A percentile compares a stretch with the other conserved stretches of the same genome.
Conservation (phyloP, 2,888 invertebrate genomes). For the Pyrochroa serraticornis region DNA sequence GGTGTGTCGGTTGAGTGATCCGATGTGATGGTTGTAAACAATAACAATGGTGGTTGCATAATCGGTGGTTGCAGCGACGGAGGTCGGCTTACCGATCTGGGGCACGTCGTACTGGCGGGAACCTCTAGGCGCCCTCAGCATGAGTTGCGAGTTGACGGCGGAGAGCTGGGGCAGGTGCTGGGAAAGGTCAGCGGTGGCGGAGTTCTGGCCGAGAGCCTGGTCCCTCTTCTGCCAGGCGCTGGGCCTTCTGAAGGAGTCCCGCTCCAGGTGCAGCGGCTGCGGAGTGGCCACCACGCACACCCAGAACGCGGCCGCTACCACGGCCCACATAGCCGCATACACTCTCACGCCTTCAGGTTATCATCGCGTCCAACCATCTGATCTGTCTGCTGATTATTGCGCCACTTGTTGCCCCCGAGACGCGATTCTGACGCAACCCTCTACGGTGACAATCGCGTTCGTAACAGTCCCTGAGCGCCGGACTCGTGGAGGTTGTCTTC, state of each 20-base stretch:
- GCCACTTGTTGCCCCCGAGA: constrained; percentile 50
- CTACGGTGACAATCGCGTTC: neutral
- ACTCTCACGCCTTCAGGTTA: constrained; percentile 51
- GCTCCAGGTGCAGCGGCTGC: constrained; percentile 54
- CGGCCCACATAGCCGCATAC: constrained; percentile 55
- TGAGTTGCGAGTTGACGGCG: constrained; percentile 65
- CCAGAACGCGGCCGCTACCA: constrained; percentile 54
- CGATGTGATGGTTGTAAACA: too few relatives aligned
- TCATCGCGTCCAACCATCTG: constrained; percentile 52
- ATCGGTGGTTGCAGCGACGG: neutral
- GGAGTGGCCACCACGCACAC: constrained; percentile 57
- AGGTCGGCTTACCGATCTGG: constrained; percentile 71
- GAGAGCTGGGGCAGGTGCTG: constrained; percentile 56
- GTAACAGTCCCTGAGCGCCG: constrained; percentile 1
- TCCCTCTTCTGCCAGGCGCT: constrained; percentile 47
- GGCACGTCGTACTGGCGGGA: constrained; percentile 84
- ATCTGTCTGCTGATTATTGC: constrained; percentile 40
- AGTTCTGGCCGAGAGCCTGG: constrained; percentile 51
- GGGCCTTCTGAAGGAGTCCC: constrained; percentile 52
- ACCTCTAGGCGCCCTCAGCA: constrained; percentile 78
- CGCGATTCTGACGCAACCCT: constrained; percentile 19
- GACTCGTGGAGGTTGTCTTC: constrained; percentile 20
- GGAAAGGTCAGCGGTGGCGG: constrained; percentile 51
- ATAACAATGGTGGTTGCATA: too few relatives aligned
- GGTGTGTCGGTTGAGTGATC: too few relatives aligned